Base-by-base conservation (phyloP, 2,888 invertebrate genomes). In the Dryocosmus kuriphilus region DNA sequence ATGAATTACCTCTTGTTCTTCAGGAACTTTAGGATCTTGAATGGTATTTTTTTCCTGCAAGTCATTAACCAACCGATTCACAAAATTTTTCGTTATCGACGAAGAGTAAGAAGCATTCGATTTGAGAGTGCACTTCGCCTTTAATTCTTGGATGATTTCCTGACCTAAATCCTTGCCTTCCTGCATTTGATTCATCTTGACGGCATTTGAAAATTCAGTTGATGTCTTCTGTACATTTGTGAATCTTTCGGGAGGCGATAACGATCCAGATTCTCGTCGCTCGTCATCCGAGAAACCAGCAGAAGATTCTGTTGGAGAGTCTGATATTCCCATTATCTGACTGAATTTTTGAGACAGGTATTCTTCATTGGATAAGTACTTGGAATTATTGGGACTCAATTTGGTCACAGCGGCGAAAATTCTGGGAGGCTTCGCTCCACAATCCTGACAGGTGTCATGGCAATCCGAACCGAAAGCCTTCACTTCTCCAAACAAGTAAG, bases 381-480 rank as follows among this genome's bases (percentile, higher is more conserved):
- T 24, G 3, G 14, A 57, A 24, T 6, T 22, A 3, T 65, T 32
- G 19, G 51, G 51, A 7, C 16, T 57, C 57, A n/a, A 55, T 22
- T 8, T 60, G 4, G 74, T 74, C 19, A 60, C 60, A 7, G 35
- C 55, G 46, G 74, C 60, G 16, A 22, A 32, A 57, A 60, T 16
- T 24, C 55, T 32, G 1, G 6, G n/a, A 73, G 30, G 22, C 19
- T 62, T 38, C 51, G 11, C 1, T 11, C 51, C 41, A 60, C 55
- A 60, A 16, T 67, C 46, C 8, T 67, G 22, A 14, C 67, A 67
- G 14, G 67, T 22, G 27, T 46, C 41, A 11, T 46, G 9, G 63
- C 38, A 19, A 11, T 81, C 78, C 0, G 82, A 80, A 0, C 77
- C 81, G 24, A 27, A 22, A 41, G 67, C 4, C 24, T 41, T 67